These are phyloP conservation scores for Candoia aspera DNA, from an alignment of 2,113 vertebrate genomes.

Conservation along the genomic window DNA sequence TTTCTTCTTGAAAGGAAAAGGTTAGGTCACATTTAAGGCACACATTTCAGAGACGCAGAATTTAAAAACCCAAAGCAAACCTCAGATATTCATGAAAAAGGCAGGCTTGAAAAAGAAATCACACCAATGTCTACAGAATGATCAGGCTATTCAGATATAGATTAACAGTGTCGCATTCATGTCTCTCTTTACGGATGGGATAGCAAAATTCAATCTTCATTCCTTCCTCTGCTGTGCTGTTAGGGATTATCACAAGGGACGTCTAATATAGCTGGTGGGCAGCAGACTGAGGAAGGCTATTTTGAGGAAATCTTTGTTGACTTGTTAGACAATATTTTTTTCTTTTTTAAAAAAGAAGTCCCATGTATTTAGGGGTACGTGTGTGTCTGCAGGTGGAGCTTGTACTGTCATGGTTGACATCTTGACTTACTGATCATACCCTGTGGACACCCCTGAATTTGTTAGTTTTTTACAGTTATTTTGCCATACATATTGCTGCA, in stretches of 20 bases:
- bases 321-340: background rate
- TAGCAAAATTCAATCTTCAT: conserved; percentile 5
- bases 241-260: background rate
- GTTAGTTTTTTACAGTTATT: background rate
- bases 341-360: background rate
- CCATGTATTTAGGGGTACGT: background rate
- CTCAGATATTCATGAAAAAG: conserved; percentile 27
- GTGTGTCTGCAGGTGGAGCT: too few relatives aligned
- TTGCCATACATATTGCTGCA: background rate
- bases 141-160: conserved; percentile 32
- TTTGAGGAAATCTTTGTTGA: background rate
- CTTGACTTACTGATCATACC: background rate
- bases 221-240: background rate
- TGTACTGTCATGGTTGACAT: background rate
- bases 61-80: conserved; percentile 46
- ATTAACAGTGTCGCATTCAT: background rate
- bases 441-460: background rate
- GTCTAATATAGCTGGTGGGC: background rate
- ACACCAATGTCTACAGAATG: conserved; percentile 34
- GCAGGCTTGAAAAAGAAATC: background rate
- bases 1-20: conserved; percentile 37
- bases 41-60: conserved; percentile 48
- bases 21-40: conserved; percentile 48
- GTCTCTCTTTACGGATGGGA: background rate
- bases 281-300: background rate